phyloP scores from a whole-genome alignment of 2,113 vertebrate species.

The Oryzias curvinotus region DNA sequence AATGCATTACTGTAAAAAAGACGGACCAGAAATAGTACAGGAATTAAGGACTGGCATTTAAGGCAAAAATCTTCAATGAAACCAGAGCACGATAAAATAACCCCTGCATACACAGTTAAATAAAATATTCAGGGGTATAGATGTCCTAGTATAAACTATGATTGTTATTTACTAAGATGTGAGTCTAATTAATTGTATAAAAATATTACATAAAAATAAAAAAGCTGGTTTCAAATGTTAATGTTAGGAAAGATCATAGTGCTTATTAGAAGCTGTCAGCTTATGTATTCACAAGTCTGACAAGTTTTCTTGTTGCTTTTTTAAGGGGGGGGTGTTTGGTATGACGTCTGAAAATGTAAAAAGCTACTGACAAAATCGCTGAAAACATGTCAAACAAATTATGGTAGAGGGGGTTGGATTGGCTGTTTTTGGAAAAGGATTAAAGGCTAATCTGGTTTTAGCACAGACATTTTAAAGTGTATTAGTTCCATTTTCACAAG shows the following conservation, averaged over 20 bases:
- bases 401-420: too few species aligned
- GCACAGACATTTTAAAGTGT: too few species aligned
- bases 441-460: too few species aligned
- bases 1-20: conserved; percentile 46
- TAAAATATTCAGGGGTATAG: background rate
- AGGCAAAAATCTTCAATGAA: conserved; percentile 29
- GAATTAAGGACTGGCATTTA: conserved; percentile 47
- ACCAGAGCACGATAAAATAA: conserved; percentile 1
- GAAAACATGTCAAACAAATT: background rate
- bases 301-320: conserved; percentile 38
- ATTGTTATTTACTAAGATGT: too few species aligned
- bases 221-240: conserved; percentile 28
- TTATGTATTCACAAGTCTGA: conserved; percentile 14
- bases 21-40: conserved; percentile 35
- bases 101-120: background rate
- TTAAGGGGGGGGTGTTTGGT: conserved; percentile 1
- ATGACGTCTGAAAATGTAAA: conserved; percentile 8
- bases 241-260: conserved; percentile 21
- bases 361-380: background rate
- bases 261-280: conserved; percentile 55
- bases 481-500: too few species aligned
- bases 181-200: too few species aligned
- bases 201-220: background rate
- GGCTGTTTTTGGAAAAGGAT: too few species aligned
- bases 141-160: too few species aligned